A percentile compares a stretch with the other conserved stretches of the same genome.
phyloP scores from a whole-genome alignment of 1,140 invertebrate species.

The Hylyphantes graminicola region DNA sequence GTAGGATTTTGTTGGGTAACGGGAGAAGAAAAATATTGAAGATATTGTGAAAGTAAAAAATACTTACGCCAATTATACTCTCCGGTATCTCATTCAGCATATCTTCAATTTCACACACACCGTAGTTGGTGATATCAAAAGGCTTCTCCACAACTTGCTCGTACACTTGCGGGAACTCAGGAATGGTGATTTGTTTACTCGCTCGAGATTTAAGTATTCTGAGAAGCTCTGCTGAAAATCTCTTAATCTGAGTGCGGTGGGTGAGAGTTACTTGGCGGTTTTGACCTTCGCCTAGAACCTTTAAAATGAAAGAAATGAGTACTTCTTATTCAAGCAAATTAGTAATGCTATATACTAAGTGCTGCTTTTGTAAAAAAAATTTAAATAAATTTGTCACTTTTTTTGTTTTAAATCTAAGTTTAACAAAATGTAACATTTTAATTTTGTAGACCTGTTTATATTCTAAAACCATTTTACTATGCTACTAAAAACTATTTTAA shows the following conservation, averaged over 20 bases:
- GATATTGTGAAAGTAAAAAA: constrained; percentile 16
- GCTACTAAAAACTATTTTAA: no score
- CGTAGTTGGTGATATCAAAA: constrained; percentile 85
- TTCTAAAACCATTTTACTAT: no score
- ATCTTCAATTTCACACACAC: constrained; percentile 80
- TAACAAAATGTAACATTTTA: no score
- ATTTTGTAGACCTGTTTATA: no score
- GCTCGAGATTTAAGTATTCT: constrained; percentile 84
- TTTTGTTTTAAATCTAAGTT: no score
- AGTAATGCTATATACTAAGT: no score
- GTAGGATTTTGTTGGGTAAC: neutral
- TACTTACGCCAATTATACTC: constrained; percentile 75
- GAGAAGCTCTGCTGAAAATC: constrained; percentile 89
- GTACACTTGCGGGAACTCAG: constrained; percentile 81
- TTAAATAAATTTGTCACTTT: no score
- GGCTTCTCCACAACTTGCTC: constrained; percentile 76
- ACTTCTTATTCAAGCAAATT: no score
- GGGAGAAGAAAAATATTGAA: neutral
- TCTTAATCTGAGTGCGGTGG: constrained; percentile 85
- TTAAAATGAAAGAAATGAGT: constrained; percentile 35
- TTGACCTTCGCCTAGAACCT: constrained; percentile 90
- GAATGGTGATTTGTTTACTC: constrained; percentile 77
- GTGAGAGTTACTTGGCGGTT: constrained; percentile 87
- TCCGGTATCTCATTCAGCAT: constrained; percentile 80
- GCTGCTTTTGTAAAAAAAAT: no score